Evolutionary conservation across 2,888 invertebrate genomes (phyloP), one percentile per base, ranked within the genome.

Genomic region (Ctena decussata): DNA sequence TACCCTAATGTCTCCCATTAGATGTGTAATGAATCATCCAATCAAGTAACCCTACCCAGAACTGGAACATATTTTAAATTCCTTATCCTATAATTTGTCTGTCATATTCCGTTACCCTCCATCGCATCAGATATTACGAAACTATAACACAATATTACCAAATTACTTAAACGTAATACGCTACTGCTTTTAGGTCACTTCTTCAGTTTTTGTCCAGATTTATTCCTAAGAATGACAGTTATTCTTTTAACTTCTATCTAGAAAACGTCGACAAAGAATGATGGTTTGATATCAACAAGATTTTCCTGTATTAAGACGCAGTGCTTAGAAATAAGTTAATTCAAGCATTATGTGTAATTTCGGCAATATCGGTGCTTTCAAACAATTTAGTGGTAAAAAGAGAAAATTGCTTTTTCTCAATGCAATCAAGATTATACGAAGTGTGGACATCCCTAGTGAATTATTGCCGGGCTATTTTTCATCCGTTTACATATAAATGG

Each of bases 281-380:
- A 72, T 77, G 81, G 27, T 53, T 44, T 83, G 82, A 85, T 88
- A 88, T 82, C 71, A 73, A 78, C 74, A 49, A 77, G 80, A 80
- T 79, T 77, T 46, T 72, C 72, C 79, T 81, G 81, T 76, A 76
- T 39, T 78, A 75, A 72, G 81, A 84, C 41, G 44, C 77, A 77
- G 60, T 70, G 41, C 39, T 73, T 39, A 35, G 80, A 83, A 84
- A 84, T 84, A 73, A 82, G 88, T 85, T 88, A 84, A 85, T 88
- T 88, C 88, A 88, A 70, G 88, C 88, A 86, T 88, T 88, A 85
- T 84, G 84, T 82, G 85, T 85, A 85, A 88, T 85, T 85, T 88
- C 80, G 80, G 79, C 84, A 77, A 85, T 81, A 84, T 84, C 82
- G 82, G 82, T 82, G 87, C 87, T 87, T 87, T 87, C 87, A 87